A percentile compares a stretch with the other conserved stretches of the same genome.
Conservation (phyloP, 2,113 vertebrate species). For the Tiliqua scincoides region DNA sequence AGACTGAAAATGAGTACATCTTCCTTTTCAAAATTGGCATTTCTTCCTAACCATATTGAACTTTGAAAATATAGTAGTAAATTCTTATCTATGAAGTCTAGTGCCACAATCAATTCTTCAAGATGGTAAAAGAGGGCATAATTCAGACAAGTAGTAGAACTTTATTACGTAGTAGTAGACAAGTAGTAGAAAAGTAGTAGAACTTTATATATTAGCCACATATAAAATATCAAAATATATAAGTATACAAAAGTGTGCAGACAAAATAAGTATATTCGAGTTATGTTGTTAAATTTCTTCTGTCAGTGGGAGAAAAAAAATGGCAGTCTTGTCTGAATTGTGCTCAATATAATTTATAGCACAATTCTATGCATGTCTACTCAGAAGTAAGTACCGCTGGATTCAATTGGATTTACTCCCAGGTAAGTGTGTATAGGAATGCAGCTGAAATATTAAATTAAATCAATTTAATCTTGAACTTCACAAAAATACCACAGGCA, state of each 20-base stretch:
- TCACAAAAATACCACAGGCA: not conserved
- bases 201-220: too few relatives aligned
- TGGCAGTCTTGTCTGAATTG: too few relatives aligned
- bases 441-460: not conserved
- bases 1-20: not conserved
- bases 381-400: too few relatives aligned
- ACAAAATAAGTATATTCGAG: constrained; percentile 2
- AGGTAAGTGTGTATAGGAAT: not conserved
- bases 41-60: not conserved
- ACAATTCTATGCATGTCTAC: too few relatives aligned
- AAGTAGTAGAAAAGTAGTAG: too few relatives aligned
- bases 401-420: too few relatives aligned
- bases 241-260: too few relatives aligned
- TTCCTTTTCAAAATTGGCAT: not conserved
- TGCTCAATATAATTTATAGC: too few relatives aligned
- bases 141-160: too few relatives aligned
- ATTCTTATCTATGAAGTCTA: not conserved
- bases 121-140: not conserved
- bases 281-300: not conserved
- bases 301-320: not conserved
- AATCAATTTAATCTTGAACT: not conserved
- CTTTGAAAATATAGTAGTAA: not conserved
- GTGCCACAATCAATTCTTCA: not conserved
- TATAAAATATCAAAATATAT: too few relatives aligned
- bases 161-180: too few relatives aligned